Conservation (phyloP, 2,113 vertebrate species). For the Tonatia bakeri region DNA sequence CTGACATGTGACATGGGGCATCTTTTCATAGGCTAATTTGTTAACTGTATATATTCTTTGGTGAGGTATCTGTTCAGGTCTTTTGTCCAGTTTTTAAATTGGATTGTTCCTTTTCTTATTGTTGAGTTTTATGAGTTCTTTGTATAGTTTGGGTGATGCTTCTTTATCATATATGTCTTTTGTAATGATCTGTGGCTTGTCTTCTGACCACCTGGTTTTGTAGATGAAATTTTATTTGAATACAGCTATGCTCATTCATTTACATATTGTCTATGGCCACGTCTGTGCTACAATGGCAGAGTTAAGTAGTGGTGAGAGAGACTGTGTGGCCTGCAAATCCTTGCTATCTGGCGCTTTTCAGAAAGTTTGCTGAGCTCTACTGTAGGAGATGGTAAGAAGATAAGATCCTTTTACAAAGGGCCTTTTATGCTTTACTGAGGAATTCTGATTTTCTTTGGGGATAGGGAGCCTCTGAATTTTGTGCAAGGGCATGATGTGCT, state of each 20-base stretch:
- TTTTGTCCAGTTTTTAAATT: no score
- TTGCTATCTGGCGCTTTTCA: neutral
- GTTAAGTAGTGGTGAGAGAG: no score
- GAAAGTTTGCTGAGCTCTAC: neutral
- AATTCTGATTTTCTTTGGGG: neutral
- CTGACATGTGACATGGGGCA: no score
- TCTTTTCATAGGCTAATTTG: no score
- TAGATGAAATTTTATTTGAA: neutral
- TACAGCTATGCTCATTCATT: no score
- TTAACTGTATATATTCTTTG: no score
- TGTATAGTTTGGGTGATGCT: neutral
- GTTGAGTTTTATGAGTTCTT: no score
- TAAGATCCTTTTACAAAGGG: neutral
- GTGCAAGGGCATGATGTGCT: neutral
- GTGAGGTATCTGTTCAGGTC: no score
- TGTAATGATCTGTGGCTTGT: neutral
- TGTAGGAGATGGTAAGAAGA: neutral
- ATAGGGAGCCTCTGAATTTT: neutral
- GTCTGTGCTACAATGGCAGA: no score
- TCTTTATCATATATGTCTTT: neutral
- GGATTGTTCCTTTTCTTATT: no score
- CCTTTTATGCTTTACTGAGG: neutral
- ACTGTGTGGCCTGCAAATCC: no score
- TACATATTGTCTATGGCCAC: no score
- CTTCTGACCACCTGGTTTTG: neutral